Percentiles rank a stretch among this genome's conserved stretches.
phyloP scores from a whole-genome alignment of 2,797 vertebrate species.

The Tragopan temminckii region DNA sequence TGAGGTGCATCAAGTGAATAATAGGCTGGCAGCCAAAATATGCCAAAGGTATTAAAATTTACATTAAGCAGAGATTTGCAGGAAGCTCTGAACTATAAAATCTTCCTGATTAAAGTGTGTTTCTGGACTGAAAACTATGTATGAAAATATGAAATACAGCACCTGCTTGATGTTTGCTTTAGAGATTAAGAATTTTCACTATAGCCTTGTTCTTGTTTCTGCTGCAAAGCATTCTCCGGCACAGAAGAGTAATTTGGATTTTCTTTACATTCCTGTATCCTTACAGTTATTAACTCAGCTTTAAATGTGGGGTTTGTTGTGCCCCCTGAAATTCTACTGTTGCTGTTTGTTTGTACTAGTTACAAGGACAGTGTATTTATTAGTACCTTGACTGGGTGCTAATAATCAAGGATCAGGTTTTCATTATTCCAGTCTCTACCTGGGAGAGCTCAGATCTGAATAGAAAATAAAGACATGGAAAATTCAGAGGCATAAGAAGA shows the following conservation, averaged over 20 bases:
- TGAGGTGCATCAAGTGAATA: constrained; percentile 26
- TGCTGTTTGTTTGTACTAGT: not conserved
- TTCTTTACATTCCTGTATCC: not conserved
- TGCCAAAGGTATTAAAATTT: constrained; percentile 43
- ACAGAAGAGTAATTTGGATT: not conserved
- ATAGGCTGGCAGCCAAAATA: constrained; percentile 54
- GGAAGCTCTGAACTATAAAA: constrained; percentile 64
- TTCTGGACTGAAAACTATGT: constrained; percentile 20
- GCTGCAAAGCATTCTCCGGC: constrained; percentile 3
- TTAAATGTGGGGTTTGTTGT: not conserved
- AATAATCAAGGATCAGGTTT: constrained; percentile 19
- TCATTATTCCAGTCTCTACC: not conserved
- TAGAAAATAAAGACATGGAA: not conserved
- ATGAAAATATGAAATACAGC: constrained; percentile 50
- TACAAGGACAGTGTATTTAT: not conserved
- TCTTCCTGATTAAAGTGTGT: constrained; percentile 53
- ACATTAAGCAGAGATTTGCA: constrained; percentile 54
- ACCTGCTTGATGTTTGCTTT: constrained; percentile 36
- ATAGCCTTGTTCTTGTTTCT: not conserved
- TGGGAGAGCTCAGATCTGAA: not conserved
- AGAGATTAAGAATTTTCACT: constrained; percentile 42
- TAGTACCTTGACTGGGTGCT: not conserved
- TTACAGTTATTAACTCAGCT: not conserved
- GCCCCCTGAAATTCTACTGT: not conserved
- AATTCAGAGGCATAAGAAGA: not conserved